Evolutionary conservation across 2,797 vertebrate genomes (phyloP).

Genomic region (Anableps anableps): DNA sequence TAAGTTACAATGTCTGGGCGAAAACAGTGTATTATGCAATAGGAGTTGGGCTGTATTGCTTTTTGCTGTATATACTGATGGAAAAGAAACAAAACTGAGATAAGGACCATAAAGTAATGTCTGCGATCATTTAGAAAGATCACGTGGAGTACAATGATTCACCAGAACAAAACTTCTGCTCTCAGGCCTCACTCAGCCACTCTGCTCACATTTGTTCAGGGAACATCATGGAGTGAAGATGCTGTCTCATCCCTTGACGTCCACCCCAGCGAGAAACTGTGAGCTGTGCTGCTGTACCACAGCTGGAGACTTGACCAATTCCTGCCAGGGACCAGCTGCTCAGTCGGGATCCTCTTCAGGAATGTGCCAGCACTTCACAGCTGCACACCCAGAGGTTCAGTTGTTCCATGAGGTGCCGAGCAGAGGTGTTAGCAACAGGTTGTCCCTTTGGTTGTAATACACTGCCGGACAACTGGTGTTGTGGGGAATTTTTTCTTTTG

Average conservation of each 20-base stretch:
- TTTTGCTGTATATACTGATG: constrained; percentile 24
- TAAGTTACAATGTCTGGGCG: not conserved
- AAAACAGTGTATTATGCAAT: not conserved
- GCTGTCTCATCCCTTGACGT: constrained; percentile 24
- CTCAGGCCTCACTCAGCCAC: not conserved
- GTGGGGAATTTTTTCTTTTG: constrained; percentile 8
- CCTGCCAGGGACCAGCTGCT: constrained; percentile 19
- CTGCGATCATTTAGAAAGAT: constrained; percentile 16
- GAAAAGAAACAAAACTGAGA: constrained; percentile 20
- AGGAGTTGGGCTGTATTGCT: not conserved
- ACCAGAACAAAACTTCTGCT: constrained; percentile 8
- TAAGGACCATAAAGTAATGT: not conserved
- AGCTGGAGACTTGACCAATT: constrained; percentile 28
- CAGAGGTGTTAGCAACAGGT: constrained; percentile 19
- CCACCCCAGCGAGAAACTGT: constrained; percentile 17
- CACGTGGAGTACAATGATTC: not conserved
- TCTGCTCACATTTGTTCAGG: constrained; percentile 5
- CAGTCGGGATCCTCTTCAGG: constrained; percentile 13
- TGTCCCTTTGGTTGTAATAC: constrained; percentile 9
- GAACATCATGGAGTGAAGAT: constrained; percentile 28
- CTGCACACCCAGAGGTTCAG: constrained; percentile 33
- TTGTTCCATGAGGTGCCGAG: constrained; percentile 12
- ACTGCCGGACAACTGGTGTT: not conserved
- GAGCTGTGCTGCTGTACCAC: constrained; percentile 7
- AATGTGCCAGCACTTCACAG: constrained; percentile 37